Conservation (phyloP, 1,140 invertebrate species). For the Bombus ignitus region DNA sequence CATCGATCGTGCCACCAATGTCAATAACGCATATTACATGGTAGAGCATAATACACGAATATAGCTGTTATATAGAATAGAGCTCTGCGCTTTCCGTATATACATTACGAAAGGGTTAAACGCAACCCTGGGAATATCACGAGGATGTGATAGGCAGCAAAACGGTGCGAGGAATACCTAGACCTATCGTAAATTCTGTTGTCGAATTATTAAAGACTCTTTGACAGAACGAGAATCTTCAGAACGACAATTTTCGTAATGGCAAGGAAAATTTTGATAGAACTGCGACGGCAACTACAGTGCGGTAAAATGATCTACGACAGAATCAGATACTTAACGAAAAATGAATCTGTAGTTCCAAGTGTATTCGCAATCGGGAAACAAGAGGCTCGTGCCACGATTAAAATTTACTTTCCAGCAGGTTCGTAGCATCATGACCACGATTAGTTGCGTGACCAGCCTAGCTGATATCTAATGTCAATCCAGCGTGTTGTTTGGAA, state of each 20-base stretch:
- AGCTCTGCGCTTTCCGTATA: no score
- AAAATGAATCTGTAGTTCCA: no score
- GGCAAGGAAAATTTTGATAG: background rate
- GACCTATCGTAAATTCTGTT: background rate
- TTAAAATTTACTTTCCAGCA: conserved; percentile 58
- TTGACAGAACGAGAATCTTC: background rate
- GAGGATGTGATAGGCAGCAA: background rate
- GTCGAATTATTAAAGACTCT: background rate
- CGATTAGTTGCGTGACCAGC: conserved; percentile 56
- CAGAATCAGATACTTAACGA: background rate
- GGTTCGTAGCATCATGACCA: conserved; percentile 14
- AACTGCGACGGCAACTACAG: no score
- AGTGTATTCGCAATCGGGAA: background rate
- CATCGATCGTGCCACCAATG: background rate
- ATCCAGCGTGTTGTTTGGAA: background rate
- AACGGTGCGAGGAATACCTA: no score
- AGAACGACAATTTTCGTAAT: no score
- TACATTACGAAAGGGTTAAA: background rate
- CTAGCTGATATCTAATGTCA: conserved; percentile 63
- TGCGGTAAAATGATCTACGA: background rate
- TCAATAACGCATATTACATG: background rate
- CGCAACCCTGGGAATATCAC: background rate
- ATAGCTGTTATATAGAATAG: background rate
- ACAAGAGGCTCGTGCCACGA: conserved; percentile 53
- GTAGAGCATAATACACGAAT: background rate